phyloP scores from a whole-genome alignment of 2,797 vertebrate species.

The Gymnoscopelus microlampas region DNA sequence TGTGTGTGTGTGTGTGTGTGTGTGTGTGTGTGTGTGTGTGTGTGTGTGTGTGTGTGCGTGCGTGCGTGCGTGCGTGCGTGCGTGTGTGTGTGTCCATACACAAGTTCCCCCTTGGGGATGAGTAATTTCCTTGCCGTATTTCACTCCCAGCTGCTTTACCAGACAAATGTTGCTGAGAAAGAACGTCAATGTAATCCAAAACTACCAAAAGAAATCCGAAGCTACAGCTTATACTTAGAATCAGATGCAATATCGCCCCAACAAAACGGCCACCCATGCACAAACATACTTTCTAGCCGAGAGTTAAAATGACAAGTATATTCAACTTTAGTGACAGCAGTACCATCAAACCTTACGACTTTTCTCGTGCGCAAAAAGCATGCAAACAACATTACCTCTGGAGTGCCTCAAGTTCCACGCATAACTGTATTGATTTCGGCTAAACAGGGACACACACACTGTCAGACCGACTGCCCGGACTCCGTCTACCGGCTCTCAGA shows the following conservation, averaged over 20 bases:
- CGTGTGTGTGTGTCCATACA: too few relatives aligned
- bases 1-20: too few relatives aligned
- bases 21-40: too few relatives aligned
- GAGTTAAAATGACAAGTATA: conserved; percentile 44
- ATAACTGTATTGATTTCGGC: conserved; percentile 72
- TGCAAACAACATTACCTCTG: conserved; percentile 28
- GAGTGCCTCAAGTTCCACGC: conserved; percentile 55
- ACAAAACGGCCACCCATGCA: conserved; percentile 3
- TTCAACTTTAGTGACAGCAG: conserved; percentile 11
- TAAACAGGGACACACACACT: conserved; percentile 55
- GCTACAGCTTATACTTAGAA: neutral
- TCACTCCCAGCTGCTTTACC: conserved; percentile 66
- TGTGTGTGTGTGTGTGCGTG: too few relatives aligned
- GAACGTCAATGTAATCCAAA: conserved; percentile 36
- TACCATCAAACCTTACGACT: conserved; percentile 33
- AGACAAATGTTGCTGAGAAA: conserved; percentile 47
- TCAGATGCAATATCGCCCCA: neutral
- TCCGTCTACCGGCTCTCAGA: conserved; percentile 32
- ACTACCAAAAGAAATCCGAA: conserved; percentile 36
- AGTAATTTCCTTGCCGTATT: conserved; percentile 71
- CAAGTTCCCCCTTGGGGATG: conserved; percentile 62
- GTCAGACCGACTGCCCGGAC: conserved; percentile 39
- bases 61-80: too few relatives aligned
- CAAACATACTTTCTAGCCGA: conserved; percentile 38
- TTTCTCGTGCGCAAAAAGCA: conserved; percentile 40